A percentile compares a stretch with the other conserved stretches of the same genome.
These are phyloP conservation scores for Magallana angulata DNA, from an alignment of 1,140 invertebrate species.

Conservation along the genomic window DNA sequence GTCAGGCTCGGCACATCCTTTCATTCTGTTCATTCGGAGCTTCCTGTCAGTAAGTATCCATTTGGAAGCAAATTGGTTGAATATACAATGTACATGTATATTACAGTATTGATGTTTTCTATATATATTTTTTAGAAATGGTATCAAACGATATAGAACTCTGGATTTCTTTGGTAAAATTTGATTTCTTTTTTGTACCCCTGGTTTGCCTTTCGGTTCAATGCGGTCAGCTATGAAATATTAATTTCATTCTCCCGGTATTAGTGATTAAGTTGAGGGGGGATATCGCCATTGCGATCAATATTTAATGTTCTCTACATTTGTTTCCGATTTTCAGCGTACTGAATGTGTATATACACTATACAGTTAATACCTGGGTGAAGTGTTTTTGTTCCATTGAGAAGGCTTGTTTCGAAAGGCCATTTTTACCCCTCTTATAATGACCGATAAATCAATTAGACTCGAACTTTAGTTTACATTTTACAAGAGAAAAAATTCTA, in stretches of 20 bases:
- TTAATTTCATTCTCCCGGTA: background rate
- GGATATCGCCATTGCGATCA: background rate
- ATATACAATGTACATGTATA: too few relatives aligned
- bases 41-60: too few relatives aligned
- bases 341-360: background rate
- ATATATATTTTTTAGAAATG: background rate
- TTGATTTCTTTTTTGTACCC: background rate
- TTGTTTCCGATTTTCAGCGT: conserved; percentile 20
- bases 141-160: background rate
- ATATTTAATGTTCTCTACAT: background rate
- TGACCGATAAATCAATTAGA: conserved; percentile 5
- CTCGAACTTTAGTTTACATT: conserved; percentile 1
- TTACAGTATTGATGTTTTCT: too few relatives aligned
- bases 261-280: background rate
- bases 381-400: background rate
- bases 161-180: background rate
- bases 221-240: background rate
- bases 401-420: background rate
- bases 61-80: too few relatives aligned
- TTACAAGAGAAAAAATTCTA: background rate
- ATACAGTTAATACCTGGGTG: background rate
- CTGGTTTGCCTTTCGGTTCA: background rate
- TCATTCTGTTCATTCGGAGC: too few relatives aligned
- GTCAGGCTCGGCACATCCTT: too few relatives aligned
- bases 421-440: background rate